Conservation (phyloP, 2,888 invertebrate genomes). For the Polydrusus pterygomalis region DNA sequence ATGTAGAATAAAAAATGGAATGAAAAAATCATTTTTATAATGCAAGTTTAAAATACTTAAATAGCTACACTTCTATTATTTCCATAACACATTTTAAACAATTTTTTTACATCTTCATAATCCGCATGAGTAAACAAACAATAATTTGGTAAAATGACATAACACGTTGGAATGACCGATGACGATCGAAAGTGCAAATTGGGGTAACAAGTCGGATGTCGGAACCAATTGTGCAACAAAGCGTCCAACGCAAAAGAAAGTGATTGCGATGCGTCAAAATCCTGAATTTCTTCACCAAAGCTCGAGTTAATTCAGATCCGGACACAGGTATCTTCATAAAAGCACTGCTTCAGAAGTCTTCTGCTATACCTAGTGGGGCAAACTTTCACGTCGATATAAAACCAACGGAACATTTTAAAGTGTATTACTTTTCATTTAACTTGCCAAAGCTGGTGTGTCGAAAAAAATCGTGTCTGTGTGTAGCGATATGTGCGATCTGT, state of each 20-base stretch:
- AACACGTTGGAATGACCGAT: conserved; percentile 41
- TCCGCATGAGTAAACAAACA: conserved; percentile 39
- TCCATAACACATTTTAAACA: too few relatives aligned
- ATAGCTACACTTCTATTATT: too few relatives aligned
- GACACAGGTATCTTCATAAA: conserved; percentile 62
- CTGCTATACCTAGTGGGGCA: conserved; percentile 67
- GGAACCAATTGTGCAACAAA: conserved; percentile 63
- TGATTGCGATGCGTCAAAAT: conserved; percentile 64
- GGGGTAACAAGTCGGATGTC: conserved; percentile 60
- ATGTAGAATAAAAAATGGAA: too few relatives aligned
- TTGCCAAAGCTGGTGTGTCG: conserved; percentile 56
- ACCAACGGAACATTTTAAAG: conserved; percentile 71
- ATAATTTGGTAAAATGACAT: conserved; percentile 50
- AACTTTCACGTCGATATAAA: conserved; percentile 73
- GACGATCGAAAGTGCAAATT: conserved; percentile 61
- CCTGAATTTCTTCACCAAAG: conserved; percentile 63
- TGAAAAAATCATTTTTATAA: too few relatives aligned
- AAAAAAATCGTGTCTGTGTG: conserved; percentile 52
- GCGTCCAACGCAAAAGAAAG: conserved; percentile 65
- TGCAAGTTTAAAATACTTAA: too few relatives aligned
- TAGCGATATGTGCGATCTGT: conserved; percentile 59
- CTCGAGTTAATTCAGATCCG: conserved; percentile 61
- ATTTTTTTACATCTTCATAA: neutral
- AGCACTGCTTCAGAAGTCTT: conserved; percentile 65
- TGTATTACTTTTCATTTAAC: conserved; percentile 70